Evolutionary conservation across 2,888 invertebrate genomes (phyloP).

Genomic region (Schizaphis graminum): DNA sequence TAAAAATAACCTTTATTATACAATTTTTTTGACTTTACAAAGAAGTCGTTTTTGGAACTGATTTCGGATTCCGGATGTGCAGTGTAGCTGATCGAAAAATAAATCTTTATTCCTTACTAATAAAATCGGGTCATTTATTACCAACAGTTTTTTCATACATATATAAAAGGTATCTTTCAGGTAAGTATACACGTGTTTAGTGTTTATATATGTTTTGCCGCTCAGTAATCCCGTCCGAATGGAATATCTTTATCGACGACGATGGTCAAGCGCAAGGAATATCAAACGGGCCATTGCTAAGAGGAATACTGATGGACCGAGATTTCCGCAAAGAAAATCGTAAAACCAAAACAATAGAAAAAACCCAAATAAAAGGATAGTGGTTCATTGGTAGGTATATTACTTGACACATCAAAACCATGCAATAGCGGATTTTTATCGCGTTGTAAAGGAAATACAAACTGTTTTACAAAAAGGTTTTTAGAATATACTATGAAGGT

Average conservation of each 20-base stretch:
- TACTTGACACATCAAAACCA: constrained; percentile 14
- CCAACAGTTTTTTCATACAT: not conserved
- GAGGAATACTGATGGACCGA: constrained; percentile 57
- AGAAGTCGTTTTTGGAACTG: not conserved
- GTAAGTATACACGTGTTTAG: constrained; percentile 40
- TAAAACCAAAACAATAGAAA: constrained; percentile 56
- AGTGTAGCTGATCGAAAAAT: constrained; percentile 38
- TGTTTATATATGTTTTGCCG: constrained; percentile 49
- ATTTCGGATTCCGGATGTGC: constrained; percentile 49
- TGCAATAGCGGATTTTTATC: constrained; percentile 23
- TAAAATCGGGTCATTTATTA: constrained; percentile 45
- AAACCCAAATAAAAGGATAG: not conserved
- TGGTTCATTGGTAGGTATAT: constrained; percentile 26
- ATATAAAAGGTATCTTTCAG: not conserved
- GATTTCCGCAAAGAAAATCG: constrained; percentile 44
- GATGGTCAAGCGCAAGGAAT: constrained; percentile 56
- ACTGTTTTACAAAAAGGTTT: constrained; percentile 33
- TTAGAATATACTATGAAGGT: not conserved
- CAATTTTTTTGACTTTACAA: not conserved
- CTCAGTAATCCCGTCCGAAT: constrained; percentile 54
- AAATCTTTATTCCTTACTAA: constrained; percentile 53
- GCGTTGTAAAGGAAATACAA: not conserved
- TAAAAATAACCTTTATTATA: not conserved
- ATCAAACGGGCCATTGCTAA: constrained; percentile 48
- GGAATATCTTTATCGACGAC: constrained; percentile 57